Percentiles rank a stretch among this genome's conserved stretches.
phyloP scores from a whole-genome alignment of 1,140 invertebrate species.

The Drosophila virilis region DNA sequence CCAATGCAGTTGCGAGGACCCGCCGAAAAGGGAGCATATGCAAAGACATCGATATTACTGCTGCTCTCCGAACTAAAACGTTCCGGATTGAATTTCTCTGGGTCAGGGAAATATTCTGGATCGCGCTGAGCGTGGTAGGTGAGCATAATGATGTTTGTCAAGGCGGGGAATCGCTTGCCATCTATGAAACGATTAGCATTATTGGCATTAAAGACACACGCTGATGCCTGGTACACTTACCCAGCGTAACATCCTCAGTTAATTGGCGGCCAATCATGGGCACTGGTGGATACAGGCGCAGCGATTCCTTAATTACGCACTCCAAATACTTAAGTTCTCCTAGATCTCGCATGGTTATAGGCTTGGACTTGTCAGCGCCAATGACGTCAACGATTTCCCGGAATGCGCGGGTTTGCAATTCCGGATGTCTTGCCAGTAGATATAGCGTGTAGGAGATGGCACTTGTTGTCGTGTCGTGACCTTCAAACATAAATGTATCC shows the following conservation, averaged over 20 bases:
- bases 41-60: constrained; percentile 84
- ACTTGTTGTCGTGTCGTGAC: constrained; percentile 89
- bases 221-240: constrained; percentile 27
- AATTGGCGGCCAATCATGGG: constrained; percentile 87
- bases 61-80: constrained; percentile 86
- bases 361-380: constrained; percentile 75
- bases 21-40: constrained; percentile 88
- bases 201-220: no score
- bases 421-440: constrained; percentile 85
- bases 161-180: constrained; percentile 80
- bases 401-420: constrained; percentile 87
- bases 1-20: constrained; percentile 88
- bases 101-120: constrained; percentile 86
- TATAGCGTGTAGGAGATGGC: constrained; percentile 86
- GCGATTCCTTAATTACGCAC: constrained; percentile 87
- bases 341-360: constrained; percentile 58
- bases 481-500: constrained; percentile 92
- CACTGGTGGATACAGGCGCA: constrained; percentile 89
- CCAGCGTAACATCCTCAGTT: constrained; percentile 84
- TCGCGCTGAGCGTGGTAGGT: constrained; percentile 85
- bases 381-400: constrained; percentile 87
- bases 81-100: constrained; percentile 88
- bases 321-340: constrained; percentile 84
- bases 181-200: constrained; percentile 34
- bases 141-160: constrained; percentile 79